phyloP scores from a whole-genome alignment of 2,888 invertebrate species.

The Chalcis sispes region DNA sequence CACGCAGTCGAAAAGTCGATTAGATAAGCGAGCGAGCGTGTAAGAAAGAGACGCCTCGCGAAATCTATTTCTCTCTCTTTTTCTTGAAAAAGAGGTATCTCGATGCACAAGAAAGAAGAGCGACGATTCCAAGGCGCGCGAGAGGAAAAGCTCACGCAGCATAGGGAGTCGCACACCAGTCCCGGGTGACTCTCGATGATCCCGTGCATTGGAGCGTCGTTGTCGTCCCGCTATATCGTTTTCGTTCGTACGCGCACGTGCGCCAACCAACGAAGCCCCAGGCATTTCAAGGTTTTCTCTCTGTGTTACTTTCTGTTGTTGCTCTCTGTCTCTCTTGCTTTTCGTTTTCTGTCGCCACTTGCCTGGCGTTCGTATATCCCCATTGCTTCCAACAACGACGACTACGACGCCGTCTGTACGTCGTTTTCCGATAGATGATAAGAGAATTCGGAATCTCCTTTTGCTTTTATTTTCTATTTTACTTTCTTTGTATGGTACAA shows the following conservation, averaged over 20 bases:
- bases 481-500: too few species aligned
- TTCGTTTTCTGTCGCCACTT: background rate
- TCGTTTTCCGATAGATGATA: background rate
- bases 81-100: too few species aligned
- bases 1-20: conserved; percentile 19
- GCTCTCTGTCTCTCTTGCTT: conserved; percentile 1
- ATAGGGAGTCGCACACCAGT: background rate
- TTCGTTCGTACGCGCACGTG: conserved; percentile 26
- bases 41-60: too few species aligned
- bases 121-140: background rate
- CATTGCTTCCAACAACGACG: background rate
- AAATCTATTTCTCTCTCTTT: too few species aligned
- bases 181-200: conserved; percentile 10
- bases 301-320: background rate
- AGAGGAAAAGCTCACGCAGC: background rate
- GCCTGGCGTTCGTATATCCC: background rate
- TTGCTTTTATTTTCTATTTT: background rate
- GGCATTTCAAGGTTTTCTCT: conserved; percentile 52
- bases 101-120: background rate
- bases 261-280: conserved; percentile 35
- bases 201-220: too few species aligned
- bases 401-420: background rate
- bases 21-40: conserved; percentile 19
- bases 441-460: background rate
- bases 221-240: conserved; percentile 48